Conservation (phyloP, 2,888 invertebrate species). For the Bunonema sp. region DNA sequence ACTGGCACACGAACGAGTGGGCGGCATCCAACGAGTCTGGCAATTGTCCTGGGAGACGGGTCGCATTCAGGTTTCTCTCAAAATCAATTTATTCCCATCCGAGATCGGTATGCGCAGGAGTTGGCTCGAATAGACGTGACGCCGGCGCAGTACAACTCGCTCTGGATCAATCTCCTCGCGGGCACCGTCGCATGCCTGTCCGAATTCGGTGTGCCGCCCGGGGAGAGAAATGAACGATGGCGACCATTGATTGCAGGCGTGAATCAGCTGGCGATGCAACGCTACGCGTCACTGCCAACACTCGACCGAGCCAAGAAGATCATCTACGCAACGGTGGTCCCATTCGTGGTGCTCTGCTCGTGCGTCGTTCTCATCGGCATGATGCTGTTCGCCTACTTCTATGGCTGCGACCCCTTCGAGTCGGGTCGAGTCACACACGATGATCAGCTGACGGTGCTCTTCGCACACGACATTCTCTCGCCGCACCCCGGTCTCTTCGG, state of each 20-base stretch:
- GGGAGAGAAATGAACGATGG: too few relatives aligned
- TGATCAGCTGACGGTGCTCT: constrained; percentile 29
- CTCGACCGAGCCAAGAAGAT: constrained; percentile 19
- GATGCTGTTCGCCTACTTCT: constrained; percentile 31
- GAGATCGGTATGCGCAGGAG: too few relatives aligned
- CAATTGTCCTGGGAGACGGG: too few relatives aligned
- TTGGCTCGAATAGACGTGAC: too few relatives aligned
- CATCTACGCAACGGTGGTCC: constrained; percentile 21
- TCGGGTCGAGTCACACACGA: constrained; percentile 18
- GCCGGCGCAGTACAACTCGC: constrained; percentile 29
- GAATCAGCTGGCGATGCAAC: constrained; percentile 31
- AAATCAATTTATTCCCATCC: too few relatives aligned
- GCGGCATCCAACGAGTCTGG: too few relatives aligned
- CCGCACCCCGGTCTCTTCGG: constrained; percentile 25
- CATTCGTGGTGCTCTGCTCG: constrained; percentile 27
- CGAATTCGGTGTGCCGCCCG: constrained; percentile 21
- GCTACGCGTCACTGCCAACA: constrained; percentile 24
- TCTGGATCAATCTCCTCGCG: constrained; percentile 29
- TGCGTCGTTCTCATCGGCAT: constrained; percentile 28
- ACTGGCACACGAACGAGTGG: too few relatives aligned
- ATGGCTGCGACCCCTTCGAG: constrained; percentile 31
- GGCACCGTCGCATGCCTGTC: constrained; percentile 32
- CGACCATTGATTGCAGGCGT: too few relatives aligned
- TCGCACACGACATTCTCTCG: constrained; percentile 21
- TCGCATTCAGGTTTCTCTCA: too few relatives aligned